phyloP scores from a whole-genome alignment of 2,113 vertebrate species.

The Uria lomvia region DNA sequence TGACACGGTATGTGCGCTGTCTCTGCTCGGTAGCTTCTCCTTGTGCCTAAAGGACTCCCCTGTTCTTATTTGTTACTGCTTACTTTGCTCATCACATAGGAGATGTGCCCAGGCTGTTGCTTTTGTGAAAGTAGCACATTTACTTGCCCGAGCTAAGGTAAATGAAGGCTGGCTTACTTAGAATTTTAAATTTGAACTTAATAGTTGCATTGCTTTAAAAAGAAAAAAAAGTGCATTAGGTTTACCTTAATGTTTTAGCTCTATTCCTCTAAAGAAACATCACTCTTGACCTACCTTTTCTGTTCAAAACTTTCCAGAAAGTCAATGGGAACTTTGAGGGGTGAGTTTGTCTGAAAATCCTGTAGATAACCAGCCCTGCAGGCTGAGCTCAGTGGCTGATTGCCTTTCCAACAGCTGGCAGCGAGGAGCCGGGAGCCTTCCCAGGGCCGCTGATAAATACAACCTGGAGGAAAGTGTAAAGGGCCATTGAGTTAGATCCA shows the following conservation, averaged over 20 bases:
- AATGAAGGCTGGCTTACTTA: background rate
- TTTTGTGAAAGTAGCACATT: background rate
- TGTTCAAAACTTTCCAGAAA: background rate
- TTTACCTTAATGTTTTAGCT: background rate
- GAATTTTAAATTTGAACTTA: background rate
- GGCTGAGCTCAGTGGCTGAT: background rate
- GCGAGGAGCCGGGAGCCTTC: background rate
- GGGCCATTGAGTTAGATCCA: background rate
- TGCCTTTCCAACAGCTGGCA: background rate
- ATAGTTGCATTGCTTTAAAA: background rate
- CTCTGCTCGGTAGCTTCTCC: background rate
- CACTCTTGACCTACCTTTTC: background rate
- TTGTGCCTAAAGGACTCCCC: background rate
- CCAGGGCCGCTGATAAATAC: background rate
- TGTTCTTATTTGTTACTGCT: background rate
- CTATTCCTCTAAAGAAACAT: background rate
- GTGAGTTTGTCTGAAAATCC: background rate
- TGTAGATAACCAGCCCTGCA: background rate
- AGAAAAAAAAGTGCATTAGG: background rate
- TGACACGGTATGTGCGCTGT: fast-evolving
- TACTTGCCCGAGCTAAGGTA: background rate
- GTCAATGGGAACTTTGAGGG: background rate
- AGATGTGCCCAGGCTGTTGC: background rate
- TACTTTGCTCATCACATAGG: background rate
- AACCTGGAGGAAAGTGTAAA: fast-evolving